Evolutionary conservation across 2,113 vertebrate genomes (phyloP), one percentile per base, ranked within the genome.

Genomic region (Varanus komodoensis): DNA sequence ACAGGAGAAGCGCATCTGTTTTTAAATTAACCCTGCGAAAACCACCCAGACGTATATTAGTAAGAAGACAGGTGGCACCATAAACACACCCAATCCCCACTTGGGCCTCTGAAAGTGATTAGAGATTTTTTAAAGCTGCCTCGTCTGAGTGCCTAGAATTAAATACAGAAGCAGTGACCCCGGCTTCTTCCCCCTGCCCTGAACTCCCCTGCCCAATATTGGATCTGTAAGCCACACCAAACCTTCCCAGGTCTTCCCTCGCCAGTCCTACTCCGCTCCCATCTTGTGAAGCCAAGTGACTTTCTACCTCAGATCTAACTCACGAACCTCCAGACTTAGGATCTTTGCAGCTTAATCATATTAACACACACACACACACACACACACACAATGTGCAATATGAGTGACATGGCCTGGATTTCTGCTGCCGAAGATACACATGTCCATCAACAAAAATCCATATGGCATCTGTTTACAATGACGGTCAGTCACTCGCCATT

Each of bases 381-480:
- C 15, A 61, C 1, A 79, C 54, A 54, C 54, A 9, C 73, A 6
- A 81, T 79, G 94, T 50, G 75, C 96, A 89, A 83, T 29, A 61
- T 34, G 91, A 84, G 38, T 69, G 93, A 23, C 91, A 73, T 81
- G 86, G 91, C 90, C 91, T 48, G 89, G 84, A 90, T 94, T 93
- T 84, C 93, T 95, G 91, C 95, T 95, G 93, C 75, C 96, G 93
- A 95, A 95, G 94, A 93, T 93, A 82, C 93, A 92, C 93, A 81
- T 50, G 29, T 91, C 96, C 95, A 83, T 88, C 97, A 92, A 14
- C 3, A 61, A 44, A 89, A 94, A 92, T 84, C 92, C 90, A 94
- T 80, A 90, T 91, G 95, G 95, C 95, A 92, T 77, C 84, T 81
- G 93, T 77, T 96, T 91, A 78, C 95, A 93, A 81, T 9, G 89